Conservation (phyloP, 2,888 invertebrate species). For the Cephus runcator region DNA sequence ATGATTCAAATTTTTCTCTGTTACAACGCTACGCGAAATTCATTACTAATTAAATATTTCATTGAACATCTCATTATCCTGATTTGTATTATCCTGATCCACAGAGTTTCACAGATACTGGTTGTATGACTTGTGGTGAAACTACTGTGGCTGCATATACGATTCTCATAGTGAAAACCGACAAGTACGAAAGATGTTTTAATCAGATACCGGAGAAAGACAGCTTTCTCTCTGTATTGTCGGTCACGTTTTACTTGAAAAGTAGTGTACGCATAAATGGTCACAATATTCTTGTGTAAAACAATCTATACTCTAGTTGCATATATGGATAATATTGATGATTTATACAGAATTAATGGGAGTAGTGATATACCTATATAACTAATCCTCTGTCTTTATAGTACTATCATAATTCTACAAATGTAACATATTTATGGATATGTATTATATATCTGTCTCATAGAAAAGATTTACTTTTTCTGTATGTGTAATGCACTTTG, state of each 20-base stretch:
- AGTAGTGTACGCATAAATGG: neutral
- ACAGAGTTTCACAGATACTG: neutral
- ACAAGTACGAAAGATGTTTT: neutral
- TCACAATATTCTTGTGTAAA: neutral
- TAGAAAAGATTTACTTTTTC: neutral
- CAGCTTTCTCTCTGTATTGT: neutral
- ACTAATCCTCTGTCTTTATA: neutral
- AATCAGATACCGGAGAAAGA: neutral
- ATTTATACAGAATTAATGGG: neutral
- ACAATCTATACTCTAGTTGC: neutral
- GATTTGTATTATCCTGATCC: neutral
- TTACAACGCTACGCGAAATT: neutral
- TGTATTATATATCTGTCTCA: neutral
- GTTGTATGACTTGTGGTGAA: neutral
- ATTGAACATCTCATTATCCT: neutral
- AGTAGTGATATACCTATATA: neutral
- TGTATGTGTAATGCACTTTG: neutral
- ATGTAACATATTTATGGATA: neutral
- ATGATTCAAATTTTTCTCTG: neutral
- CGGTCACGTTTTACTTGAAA: neutral
- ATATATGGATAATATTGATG: neutral
- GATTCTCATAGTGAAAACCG: neutral
- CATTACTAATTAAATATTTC: neutral
- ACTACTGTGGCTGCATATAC: neutral
- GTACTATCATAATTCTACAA: neutral